These are phyloP conservation scores for Zaprionus lachaisei DNA, from an alignment of 1,140 invertebrate genomes.

Conservation along the genomic window DNA sequence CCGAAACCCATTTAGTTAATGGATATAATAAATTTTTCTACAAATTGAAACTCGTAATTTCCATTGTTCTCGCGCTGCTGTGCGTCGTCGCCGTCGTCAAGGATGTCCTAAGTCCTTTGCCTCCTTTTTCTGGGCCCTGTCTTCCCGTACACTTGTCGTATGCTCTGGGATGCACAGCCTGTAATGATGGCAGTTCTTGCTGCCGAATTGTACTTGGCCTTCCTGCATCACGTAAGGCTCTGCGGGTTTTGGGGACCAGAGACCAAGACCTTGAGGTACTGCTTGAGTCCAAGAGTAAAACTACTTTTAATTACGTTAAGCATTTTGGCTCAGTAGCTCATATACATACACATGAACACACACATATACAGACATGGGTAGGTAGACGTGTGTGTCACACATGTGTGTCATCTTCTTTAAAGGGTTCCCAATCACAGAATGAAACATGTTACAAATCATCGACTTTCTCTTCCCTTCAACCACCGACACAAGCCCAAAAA, in stretches of 20 bases:
- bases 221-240: neutral
- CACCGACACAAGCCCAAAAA: no score
- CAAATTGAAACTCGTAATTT: slow-evolving; percentile 84
- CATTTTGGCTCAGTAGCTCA: slow-evolving; percentile 56
- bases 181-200: slow-evolving; percentile 1
- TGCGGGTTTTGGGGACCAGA: slow-evolving; percentile 6
- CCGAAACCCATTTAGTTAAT: slow-evolving; percentile 83
- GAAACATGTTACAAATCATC: no score
- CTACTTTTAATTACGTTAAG: slow-evolving; percentile 80
- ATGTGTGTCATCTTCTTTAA: neutral
- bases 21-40: slow-evolving; percentile 84
- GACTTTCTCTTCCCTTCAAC: no score
- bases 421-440: neutral
- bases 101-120: slow-evolving; percentile 30
- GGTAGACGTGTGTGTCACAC: neutral
- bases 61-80: slow-evolving; percentile 77
- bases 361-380: no score
- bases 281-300: slow-evolving; percentile 58
- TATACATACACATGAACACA: neutral
- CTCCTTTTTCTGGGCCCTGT: neutral
- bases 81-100: slow-evolving; percentile 20
- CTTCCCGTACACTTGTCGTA: neutral
- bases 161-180: slow-evolving; percentile 13
- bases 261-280: slow-evolving; percentile 9
- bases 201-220: slow-evolving; percentile 48